A percentile compares a stretch with the other conserved stretches of the same genome.
Evolutionary conservation across 2,797 vertebrate genomes (phyloP).

Genomic region (Bradypus variegatus): DNA sequence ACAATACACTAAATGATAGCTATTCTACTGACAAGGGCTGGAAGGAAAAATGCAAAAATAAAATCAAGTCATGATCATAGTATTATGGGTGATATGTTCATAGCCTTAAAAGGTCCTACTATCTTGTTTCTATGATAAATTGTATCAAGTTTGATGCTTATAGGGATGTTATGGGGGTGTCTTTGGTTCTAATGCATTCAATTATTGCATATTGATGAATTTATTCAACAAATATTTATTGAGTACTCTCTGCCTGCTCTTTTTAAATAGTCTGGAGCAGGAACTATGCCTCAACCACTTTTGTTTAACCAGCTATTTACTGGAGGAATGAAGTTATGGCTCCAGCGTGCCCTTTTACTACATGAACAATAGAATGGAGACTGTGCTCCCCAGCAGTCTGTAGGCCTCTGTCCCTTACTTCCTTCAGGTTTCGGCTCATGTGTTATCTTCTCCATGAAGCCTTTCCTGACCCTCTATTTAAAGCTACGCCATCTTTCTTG

Average conservation of each 20-base stretch:
- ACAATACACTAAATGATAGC: not conserved
- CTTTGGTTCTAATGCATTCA: not conserved
- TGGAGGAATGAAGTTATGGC: not conserved
- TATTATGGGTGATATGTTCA: not conserved
- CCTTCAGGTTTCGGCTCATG: not conserved
- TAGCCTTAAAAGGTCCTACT: not conserved
- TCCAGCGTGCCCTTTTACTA: accelerated
- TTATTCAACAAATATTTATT: not conserved
- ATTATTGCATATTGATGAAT: not conserved
- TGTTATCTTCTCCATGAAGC: not conserved
- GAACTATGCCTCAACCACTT: not conserved
- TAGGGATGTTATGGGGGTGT: not conserved
- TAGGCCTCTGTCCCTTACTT: not conserved
- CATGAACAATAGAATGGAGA: not conserved
- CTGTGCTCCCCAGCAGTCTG: not conserved
- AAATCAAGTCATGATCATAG: not conserved
- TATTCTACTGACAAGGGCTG: not conserved
- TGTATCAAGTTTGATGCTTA: not conserved
- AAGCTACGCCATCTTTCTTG: not conserved
- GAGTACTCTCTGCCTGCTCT: not conserved
- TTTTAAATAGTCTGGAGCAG: not conserved
- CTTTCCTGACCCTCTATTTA: not conserved
- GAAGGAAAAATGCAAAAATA: not conserved
- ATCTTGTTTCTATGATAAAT: not conserved
- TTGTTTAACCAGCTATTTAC: not conserved